Base-by-base conservation (phyloP, 2,797 vertebrate genomes). In the Parotocinclus haroldoi region DNA sequence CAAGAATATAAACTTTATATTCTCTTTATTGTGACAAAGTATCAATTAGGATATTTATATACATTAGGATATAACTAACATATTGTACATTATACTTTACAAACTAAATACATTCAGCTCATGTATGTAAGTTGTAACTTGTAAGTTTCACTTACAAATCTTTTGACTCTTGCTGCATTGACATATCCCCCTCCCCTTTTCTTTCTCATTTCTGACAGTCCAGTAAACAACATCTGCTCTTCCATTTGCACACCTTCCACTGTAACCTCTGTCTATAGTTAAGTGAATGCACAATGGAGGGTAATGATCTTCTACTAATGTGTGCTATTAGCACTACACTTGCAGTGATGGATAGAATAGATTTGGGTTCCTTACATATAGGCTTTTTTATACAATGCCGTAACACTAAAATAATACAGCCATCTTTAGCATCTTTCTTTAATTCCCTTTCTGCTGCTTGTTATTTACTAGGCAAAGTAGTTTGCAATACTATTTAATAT, bases 291-390 rank as follows among this genome's bases (percentile, higher is more conserved):
- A 79, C 77, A 77, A 79, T 70, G 77, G 76, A 72, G 76, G 73
- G 77, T 79, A 81, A 81, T 81, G 77, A 77, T 76, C 79, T 81
- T 70, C 73, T 76, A 81, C 79, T 81, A 81, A 81, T 81, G 77
- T 77, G 52, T 76, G 74, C 73, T 78, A 80, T 80, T 80, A 79
- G 71, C 71, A 72, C 59, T 69, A 72, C 66, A 59, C 68, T 79
- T 69, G 51, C 70, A 59, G 56, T 80, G 77, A 75, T 75, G 73
- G 70, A 77, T 77, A 71, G 74, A 66, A 55, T 58, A 70, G 69
- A 72, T 67, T 58, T 69, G 52, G 46, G 73, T 76, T 75, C 62
- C 64, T 78, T 69, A 64, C 71, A 73, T 69, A 72, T 76, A 76
- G 74, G 74, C 72, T 62, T 64, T 64, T 65, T 66, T 74, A 57